These are phyloP conservation scores for Paguma larvata DNA, from an alignment of 2,797 vertebrate species.

Conservation along the genomic window DNA sequence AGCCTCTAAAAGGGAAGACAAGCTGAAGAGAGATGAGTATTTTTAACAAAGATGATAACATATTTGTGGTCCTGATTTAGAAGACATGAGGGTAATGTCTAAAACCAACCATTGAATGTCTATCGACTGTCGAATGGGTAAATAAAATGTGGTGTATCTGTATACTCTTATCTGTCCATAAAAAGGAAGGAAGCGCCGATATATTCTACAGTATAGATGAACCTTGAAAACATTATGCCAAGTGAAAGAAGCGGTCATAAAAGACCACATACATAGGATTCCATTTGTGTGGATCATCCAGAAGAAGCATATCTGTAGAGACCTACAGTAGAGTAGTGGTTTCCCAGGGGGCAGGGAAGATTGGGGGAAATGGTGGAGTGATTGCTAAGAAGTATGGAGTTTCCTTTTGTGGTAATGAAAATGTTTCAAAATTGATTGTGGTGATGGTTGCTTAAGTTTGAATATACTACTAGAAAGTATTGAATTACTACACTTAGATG, in stretches of 20 bases:
- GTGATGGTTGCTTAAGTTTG: neutral
- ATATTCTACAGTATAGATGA: neutral
- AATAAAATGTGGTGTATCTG: neutral
- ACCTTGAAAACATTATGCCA: conserved; percentile 7
- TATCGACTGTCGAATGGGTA: neutral
- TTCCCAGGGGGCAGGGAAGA: neutral
- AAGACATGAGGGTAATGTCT: neutral
- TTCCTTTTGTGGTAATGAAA: neutral
- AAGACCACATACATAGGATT: neutral
- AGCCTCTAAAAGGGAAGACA: neutral
- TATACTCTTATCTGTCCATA: neutral
- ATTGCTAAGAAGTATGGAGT: neutral
- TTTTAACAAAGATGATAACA: neutral
- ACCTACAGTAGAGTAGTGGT: neutral
- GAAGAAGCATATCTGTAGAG: neutral
- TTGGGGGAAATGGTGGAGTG: neutral
- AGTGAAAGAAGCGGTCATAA: neutral
- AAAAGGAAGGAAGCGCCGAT: neutral
- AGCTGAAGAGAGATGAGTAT: neutral
- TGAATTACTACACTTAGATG: neutral
- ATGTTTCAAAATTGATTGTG: neutral
- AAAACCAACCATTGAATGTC: neutral
- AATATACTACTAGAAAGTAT: neutral
- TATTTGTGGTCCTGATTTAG: neutral
- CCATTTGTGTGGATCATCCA: neutral